Conservation (phyloP, 1,140 invertebrate genomes). For the Archivesica marissinica region DNA sequence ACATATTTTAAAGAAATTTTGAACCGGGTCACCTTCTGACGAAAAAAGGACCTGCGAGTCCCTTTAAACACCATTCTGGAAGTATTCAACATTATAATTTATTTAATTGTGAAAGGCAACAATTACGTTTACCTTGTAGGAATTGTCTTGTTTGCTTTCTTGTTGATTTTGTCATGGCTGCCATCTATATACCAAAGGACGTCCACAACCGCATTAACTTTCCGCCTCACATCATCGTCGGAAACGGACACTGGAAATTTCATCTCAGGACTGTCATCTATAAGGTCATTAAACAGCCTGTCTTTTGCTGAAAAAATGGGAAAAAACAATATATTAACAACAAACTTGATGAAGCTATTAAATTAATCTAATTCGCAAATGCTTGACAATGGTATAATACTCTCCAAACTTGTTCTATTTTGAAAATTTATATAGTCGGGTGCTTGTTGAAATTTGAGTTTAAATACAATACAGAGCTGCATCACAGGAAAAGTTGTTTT, state of each 20-base stretch:
- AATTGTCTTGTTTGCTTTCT: background rate
- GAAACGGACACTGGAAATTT: background rate
- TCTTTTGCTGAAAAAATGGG: slow-evolving; percentile 4
- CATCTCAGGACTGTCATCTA: slow-evolving; percentile 7
- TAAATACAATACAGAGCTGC: too few relatives aligned
- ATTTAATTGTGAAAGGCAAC: background rate
- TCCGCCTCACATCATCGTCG: background rate
- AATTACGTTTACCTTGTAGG: slow-evolving; percentile 24
- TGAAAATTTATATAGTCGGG: too few relatives aligned
- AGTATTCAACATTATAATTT: background rate
- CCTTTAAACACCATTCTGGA: background rate
- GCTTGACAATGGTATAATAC: too few relatives aligned
- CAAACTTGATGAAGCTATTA: too few relatives aligned
- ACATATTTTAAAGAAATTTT: too few relatives aligned
- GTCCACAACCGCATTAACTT: slow-evolving; percentile 11
- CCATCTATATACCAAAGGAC: slow-evolving; percentile 52
- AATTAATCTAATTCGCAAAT: too few relatives aligned
- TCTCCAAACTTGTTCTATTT: too few relatives aligned
- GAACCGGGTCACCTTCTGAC: too few relatives aligned
- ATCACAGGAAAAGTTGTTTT: too few relatives aligned
- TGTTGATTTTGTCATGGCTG: slow-evolving; percentile 24
- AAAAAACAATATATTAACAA: slow-evolving; percentile 10
- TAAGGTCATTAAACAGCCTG: slow-evolving; percentile 5
- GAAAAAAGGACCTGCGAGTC: too few relatives aligned
- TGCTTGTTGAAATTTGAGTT: too few relatives aligned